Evolutionary conservation across 2,888 invertebrate species (phyloP), one percentile per base, ranked within the genome.

Genomic region (Dilophus febrilis): DNA sequence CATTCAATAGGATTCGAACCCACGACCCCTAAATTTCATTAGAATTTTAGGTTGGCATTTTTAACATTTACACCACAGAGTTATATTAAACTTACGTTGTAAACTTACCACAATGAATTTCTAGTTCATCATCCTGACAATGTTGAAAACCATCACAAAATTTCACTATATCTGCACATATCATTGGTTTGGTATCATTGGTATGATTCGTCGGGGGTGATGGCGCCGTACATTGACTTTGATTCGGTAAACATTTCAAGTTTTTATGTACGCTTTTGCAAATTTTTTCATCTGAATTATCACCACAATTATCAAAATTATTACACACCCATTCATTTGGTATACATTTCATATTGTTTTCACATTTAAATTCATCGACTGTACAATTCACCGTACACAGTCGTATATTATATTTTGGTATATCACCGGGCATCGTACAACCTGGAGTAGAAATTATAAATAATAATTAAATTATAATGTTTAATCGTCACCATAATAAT

Each of bases 271-370:
- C 68, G 53, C 85, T 85, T 47, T 68, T 66, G 60, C 85, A 86
- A 58, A 77, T 71, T 35, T 59, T 55, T 63, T 86, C 87, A 61
- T 87, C 86, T 37, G 74, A 74, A 50, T 69, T 69, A 57, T 82
- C 81, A 61, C 78, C 79, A 61, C 84, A 84, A 63, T 84, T 83
- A 31, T 65, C 62, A 56, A 80, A 78, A 38, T 77, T 77, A 62
- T 85, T 84, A 64, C 84, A 85, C 47, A 75, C 66, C 80, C 82
- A 82, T 51, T 74, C 72, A 43, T 65, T 65, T 46, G 82, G 78
- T 53, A 86, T 71, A 34, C 37, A 41, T 14, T 22, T 22, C 8
- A 8, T 6, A 6, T 22, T 22, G 8, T 22, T 8, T 22, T 22
- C 8, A 22, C 22, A 22, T 22, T 22, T 8, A 22, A 22, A 22